phyloP scores from a whole-genome alignment of 2,113 vertebrate species.

The Chaetodon auriga region DNA sequence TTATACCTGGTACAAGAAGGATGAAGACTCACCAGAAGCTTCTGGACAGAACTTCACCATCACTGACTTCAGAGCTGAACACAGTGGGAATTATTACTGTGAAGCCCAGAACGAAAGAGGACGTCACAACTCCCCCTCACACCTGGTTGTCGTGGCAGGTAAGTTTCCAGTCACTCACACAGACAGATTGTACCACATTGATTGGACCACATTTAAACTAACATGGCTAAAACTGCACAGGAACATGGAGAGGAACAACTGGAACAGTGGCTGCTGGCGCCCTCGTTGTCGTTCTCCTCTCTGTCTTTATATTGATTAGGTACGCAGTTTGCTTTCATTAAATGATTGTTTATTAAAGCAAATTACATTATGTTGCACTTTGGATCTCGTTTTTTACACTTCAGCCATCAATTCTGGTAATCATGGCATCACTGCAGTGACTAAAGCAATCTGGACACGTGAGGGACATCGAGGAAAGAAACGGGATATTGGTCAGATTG shows the following conservation, averaged over 20 bases:
- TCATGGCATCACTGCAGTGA: not conserved
- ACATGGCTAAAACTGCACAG: not conserved
- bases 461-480: too few species aligned
- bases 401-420: not conserved
- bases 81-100: too few species aligned
- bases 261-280: not conserved
- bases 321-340: not conserved
- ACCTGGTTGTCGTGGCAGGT: not conserved
- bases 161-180: too few species aligned
- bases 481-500: too few species aligned
- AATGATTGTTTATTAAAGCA: not conserved
- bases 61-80: too few species aligned
- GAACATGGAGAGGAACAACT: not conserved
- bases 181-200: too few species aligned
- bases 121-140: too few species aligned
- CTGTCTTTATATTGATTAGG: constrained; percentile 1
- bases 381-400: not conserved
- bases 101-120: too few species aligned
- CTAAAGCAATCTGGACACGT: not conserved
- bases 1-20: too few species aligned
- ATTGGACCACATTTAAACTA: too few species aligned
- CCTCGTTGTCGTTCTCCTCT: not conserved
- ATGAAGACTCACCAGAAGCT: too few species aligned
- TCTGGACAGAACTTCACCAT: too few species aligned
- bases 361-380: not conserved